These are phyloP conservation scores for Latrodectus hesperus DNA, from an alignment of 2,888 invertebrate genomes.

Conservation along the genomic window DNA sequence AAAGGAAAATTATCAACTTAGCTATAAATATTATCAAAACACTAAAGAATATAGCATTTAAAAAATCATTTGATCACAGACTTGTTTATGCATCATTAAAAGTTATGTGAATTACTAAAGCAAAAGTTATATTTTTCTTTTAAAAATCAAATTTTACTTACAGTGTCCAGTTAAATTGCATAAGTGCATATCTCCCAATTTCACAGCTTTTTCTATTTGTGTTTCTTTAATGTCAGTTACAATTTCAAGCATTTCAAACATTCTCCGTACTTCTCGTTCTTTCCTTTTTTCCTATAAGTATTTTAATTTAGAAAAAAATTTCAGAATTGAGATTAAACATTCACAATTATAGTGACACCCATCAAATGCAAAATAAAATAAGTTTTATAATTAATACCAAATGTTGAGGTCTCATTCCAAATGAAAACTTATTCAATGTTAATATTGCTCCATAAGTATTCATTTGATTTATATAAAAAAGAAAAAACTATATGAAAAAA, in stretches of 20 bases:
- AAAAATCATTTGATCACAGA: too few relatives aligned
- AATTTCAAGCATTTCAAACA: conserved; percentile 85
- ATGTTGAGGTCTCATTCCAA: too few relatives aligned
- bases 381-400: neutral
- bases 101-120: too few relatives aligned
- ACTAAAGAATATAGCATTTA: too few relatives aligned
- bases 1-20: too few relatives aligned
- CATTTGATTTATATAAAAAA: too few relatives aligned
- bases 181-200: conserved; percentile 80
- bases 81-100: too few relatives aligned
- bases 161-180: conserved; percentile 80
- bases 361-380: neutral
- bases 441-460: too few relatives aligned
- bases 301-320: neutral
- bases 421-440: too few relatives aligned
- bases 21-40: too few relatives aligned
- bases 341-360: neutral
- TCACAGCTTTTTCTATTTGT: conserved; percentile 82
- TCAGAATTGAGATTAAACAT: neutral
- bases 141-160: conserved; percentile 60
- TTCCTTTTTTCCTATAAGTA: conserved; percentile 82
- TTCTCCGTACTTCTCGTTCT: conserved; percentile 85
- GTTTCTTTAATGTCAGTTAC: conserved; percentile 86
- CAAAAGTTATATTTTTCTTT: too few relatives aligned
- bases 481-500: too few relatives aligned